Evolutionary conservation across 2,797 vertebrate genomes (phyloP).

Genomic region (Potorous gilbertii): DNA sequence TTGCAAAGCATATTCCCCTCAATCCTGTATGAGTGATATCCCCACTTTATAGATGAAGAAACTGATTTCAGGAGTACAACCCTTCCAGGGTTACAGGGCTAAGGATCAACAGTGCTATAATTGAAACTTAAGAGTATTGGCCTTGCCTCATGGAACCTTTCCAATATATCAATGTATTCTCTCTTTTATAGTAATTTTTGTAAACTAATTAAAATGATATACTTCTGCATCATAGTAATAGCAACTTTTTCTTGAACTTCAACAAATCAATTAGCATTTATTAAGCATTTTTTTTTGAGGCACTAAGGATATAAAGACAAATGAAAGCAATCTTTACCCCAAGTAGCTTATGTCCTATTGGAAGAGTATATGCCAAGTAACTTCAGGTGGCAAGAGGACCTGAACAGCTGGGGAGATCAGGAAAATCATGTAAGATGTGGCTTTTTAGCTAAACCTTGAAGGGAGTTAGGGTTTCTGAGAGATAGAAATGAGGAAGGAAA

Average conservation of each 20-base stretch:
- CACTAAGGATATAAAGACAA: background rate
- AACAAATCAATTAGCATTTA: background rate
- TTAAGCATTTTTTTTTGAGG: background rate
- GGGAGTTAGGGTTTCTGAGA: background rate
- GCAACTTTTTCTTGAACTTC: background rate
- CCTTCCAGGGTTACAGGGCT: background rate
- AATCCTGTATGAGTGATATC: background rate
- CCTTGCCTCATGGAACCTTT: background rate
- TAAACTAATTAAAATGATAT: background rate
- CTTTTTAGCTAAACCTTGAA: background rate
- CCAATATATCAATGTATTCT: background rate
- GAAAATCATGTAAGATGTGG: too few relatives aligned
- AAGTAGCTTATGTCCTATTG: background rate
- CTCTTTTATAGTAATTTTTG: background rate
- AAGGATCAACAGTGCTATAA: background rate
- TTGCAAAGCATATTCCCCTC: background rate
- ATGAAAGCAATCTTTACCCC: background rate
- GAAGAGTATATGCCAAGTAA: background rate
- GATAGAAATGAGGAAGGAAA: background rate
- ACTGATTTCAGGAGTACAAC: background rate
- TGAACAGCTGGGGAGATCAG: too few relatives aligned
- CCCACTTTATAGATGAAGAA: background rate
- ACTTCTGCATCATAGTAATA: background rate
- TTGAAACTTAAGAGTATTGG: background rate
- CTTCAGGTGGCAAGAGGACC: background rate